Conservation (phyloP, 2,888 invertebrate species). For the Catocala sponsa region DNA sequence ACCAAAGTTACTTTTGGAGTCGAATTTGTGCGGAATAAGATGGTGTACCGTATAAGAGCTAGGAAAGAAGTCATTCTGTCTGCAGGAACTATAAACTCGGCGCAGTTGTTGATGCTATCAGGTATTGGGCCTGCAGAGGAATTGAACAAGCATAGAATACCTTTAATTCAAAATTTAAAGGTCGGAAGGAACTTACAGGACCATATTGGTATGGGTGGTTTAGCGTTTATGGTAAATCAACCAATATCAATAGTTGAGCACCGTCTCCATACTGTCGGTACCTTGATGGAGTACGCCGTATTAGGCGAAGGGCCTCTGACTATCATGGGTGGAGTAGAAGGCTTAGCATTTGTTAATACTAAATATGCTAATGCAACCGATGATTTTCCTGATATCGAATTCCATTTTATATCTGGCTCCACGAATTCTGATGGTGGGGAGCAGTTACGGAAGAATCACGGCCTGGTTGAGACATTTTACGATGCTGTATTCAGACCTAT, state of each 20-base stretch:
- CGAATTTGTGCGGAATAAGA: slow-evolving; percentile 92
- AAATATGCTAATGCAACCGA: slow-evolving; percentile 93
- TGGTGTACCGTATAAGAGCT: slow-evolving; percentile 92
- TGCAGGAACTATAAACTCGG: slow-evolving; percentile 97
- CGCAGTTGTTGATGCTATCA: slow-evolving; percentile 97
- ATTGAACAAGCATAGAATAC: slow-evolving; percentile 92
- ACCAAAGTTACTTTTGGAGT: slow-evolving; percentile 94
- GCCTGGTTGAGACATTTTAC: slow-evolving; percentile 92
- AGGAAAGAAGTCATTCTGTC: slow-evolving; percentile 96
- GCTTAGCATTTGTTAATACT: slow-evolving; percentile 96
- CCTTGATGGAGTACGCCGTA: slow-evolving; percentile 94
- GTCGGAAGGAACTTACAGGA: slow-evolving; percentile 97
- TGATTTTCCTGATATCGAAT: slow-evolving; percentile 96
- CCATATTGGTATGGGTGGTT: slow-evolving; percentile 95
- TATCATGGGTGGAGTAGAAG: slow-evolving; percentile 96
- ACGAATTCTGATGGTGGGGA: slow-evolving; percentile 95
- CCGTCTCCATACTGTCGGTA: slow-evolving; percentile 92
- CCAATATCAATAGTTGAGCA: slow-evolving; percentile 93
- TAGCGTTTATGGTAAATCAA: slow-evolving; percentile 94
- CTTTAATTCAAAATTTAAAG: slow-evolving; percentile 93
- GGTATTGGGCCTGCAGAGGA: slow-evolving; percentile 94
- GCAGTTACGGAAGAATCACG: slow-evolving; percentile 94
- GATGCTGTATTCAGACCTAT: slow-evolving; percentile 92
- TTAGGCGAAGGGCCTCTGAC: slow-evolving; percentile 95
- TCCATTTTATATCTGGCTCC: slow-evolving; percentile 96